Percentiles rank a stretch among this genome's conserved stretches.
These are phyloP conservation scores for Lasioglossum morio DNA, from an alignment of 2,888 invertebrate species.

Conservation along the genomic window DNA sequence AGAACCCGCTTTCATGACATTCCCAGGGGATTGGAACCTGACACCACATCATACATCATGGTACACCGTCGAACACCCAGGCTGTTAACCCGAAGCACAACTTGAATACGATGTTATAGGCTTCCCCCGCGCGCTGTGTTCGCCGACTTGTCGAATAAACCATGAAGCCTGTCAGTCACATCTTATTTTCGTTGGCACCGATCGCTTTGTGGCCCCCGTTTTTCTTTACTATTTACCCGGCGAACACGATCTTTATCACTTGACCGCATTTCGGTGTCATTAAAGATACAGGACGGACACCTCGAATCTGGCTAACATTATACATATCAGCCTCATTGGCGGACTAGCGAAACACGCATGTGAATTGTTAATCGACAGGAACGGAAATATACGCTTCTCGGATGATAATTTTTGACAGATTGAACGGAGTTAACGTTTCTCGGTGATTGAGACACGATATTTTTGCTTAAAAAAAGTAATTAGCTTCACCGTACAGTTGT, in stretches of 20 bases:
- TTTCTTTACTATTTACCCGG: constrained; percentile 9
- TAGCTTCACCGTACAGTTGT: background rate
- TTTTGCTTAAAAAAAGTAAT: too few species aligned
- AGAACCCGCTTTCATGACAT: constrained; percentile 75
- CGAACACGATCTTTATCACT: background rate
- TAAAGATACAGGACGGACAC: background rate
- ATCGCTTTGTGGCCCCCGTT: constrained; percentile 28
- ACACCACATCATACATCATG: constrained; percentile 76
- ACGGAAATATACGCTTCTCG: background rate
- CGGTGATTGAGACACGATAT: background rate
- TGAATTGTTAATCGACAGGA: background rate
- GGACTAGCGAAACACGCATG: background rate
- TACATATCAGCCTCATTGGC: background rate
- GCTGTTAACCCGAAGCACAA: constrained; percentile 75
- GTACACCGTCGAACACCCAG: constrained; percentile 76
- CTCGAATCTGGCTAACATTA: background rate
- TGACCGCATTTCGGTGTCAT: background rate
- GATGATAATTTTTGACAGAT: background rate
- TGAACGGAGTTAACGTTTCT: too few species aligned
- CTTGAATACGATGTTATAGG: constrained; percentile 75
- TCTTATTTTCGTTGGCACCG: constrained; percentile 50
- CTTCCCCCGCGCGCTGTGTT: constrained; percentile 67
- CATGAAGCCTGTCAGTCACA: constrained; percentile 75
- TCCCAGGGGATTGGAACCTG: constrained; percentile 76
- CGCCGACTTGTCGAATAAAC: constrained; percentile 72